Evolutionary conservation across 92 coral and sea anemone genomes (phyloP).

Genomic region (Palythoa grandis): DNA sequence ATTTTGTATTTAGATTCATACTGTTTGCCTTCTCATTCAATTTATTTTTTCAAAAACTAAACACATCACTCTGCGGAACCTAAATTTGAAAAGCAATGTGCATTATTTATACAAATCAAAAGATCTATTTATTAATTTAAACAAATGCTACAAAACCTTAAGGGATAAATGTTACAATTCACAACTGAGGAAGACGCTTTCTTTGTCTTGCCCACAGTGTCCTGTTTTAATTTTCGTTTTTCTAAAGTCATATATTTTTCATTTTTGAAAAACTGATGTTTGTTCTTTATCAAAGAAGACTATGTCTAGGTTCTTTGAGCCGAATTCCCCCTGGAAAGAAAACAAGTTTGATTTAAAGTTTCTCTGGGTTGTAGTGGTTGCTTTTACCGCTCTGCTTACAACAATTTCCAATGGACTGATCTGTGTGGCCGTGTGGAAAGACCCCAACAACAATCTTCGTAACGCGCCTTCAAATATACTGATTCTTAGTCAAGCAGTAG

Average conservation of each 20-base stretch:
- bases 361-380: conserved; percentile 48
- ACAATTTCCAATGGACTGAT: conserved; percentile 59
- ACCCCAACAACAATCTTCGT: conserved; percentile 71
- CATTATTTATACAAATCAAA: background rate
- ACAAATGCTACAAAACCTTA: background rate
- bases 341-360: conserved; percentile 47
- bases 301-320: conserved; percentile 36
- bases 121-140: background rate
- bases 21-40: background rate
- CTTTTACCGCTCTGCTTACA: conserved; percentile 49
- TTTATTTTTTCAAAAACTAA: background rate
- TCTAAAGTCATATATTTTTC: background rate
- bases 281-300: background rate
- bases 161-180: background rate
- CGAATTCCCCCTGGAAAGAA: conserved; percentile 56
- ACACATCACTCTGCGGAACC: background rate
- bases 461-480: conserved; percentile 65
- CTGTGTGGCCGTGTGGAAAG: conserved; percentile 68
- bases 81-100: background rate
- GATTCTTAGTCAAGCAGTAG: conserved; percentile 76
- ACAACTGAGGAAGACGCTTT: background rate
- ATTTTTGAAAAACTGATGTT: background rate
- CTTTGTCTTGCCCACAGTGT: background rate
- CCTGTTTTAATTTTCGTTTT: background rate
- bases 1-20: background rate